Evolutionary conservation across 1,140 invertebrate genomes (phyloP).

Genomic region (Heliothis virescens): DNA sequence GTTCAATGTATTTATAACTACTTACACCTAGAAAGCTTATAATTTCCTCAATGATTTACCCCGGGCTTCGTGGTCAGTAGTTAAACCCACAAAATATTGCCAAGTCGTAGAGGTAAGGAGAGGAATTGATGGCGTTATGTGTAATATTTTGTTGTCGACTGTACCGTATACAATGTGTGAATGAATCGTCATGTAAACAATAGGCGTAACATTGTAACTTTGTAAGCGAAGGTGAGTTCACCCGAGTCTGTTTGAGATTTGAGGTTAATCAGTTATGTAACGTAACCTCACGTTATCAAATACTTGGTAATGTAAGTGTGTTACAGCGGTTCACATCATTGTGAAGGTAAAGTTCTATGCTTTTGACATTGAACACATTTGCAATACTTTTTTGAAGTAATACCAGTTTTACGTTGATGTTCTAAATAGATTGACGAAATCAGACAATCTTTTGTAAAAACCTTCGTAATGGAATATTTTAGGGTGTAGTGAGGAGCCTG

Average conservation of each 20-base stretch:
- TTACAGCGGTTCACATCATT: conserved; percentile 39
- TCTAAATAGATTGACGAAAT: no score
- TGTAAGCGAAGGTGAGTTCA: conserved; percentile 63
- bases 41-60: no score
- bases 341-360: conserved; percentile 9
- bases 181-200: conserved; percentile 69
- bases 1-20: no score
- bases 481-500: no score
- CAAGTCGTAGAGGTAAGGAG: no score
- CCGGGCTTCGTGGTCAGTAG: no score
- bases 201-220: conserved; percentile 57
- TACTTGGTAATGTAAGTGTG: conserved; percentile 38
- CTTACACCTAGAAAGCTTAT: no score
- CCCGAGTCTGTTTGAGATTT: conserved; percentile 61
- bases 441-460: no score
- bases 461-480: no score
- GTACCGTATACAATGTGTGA: conserved; percentile 54
- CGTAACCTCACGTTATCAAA: conserved; percentile 43
- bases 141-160: not conserved
- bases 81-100: no score
- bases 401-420: not conserved
- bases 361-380: conserved; percentile 34
- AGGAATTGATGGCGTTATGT: not conserved
- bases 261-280: conserved; percentile 59
- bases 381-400: conserved; percentile 9